Base-by-base conservation (phyloP, 2,113 vertebrate genomes). In the Carassius carassius region DNA sequence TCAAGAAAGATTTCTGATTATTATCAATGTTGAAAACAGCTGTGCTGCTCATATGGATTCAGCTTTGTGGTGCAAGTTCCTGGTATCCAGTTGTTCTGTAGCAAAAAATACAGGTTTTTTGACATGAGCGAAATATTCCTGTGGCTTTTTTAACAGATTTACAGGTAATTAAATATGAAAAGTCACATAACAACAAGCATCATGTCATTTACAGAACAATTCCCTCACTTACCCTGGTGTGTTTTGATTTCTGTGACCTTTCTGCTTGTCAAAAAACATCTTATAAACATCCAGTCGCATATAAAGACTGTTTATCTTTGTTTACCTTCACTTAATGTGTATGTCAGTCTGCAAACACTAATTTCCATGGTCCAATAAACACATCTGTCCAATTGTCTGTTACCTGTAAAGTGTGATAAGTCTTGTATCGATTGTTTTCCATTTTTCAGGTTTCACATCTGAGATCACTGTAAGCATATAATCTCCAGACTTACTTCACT, bases 361-460 rank as follows among this genome's bases (percentile, higher is more conserved):
- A 19, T 83, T 37, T 81, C 58, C 49, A 16, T 49, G 72, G 17
- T 69, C 51, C 37, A 32, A 37, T 3, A 67, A 81, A 23, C 51
- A 79, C 32, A 58, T 69, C 29, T 63, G 41, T 78, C 83, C 85
- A 85, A 78, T 56, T 21, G 80, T 76, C 85, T 81, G 81, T 14
- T 49, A 58, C 37, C 41, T 81, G 41, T 19, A 80, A 65, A 82
- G 85, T 84, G 56, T 84, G 72, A 84, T 72, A 73, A 84, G 87
- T 87, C 83, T 81, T 35, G 62, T 62, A 69, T 82, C 78, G 82
- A 83, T 83, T 62, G 70, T 79, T 85, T 5, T 88, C 83, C 87
- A 86, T 72, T 85, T 79, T 80, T 70, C 65, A 70, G n/a, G 41
- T 47, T 13, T 25, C 12, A 54, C 67, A 69, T 74, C 41, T 51